A percentile compares a stretch with the other conserved stretches of the same genome.
Conservation (phyloP, 2,113 vertebrate species). For the Uria aalge region DNA sequence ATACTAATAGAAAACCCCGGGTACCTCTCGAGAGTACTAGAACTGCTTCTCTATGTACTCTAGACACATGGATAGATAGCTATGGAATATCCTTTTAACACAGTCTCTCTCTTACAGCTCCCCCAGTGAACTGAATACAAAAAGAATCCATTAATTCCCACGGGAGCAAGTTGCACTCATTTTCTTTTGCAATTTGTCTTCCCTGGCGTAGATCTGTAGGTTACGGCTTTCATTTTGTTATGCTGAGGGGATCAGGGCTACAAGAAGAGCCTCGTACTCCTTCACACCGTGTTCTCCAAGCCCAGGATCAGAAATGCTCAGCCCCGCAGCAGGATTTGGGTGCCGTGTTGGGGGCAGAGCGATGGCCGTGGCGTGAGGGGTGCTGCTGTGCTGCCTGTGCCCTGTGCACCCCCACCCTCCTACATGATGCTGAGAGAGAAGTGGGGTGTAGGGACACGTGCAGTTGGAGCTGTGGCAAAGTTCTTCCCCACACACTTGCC, state of each 20-base stretch:
- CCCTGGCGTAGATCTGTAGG: background rate
- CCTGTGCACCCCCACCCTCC: background rate
- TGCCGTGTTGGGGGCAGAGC: background rate
- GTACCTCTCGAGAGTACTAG: background rate
- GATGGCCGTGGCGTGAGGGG: rapidly evolving
- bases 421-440: background rate
- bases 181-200: background rate
- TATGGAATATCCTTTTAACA: background rate
- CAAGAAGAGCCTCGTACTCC: background rate
- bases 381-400: background rate
- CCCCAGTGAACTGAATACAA: background rate
- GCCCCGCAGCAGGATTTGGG: background rate
- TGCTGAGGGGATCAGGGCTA: background rate
- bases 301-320: background rate
- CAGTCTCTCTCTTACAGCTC: background rate
- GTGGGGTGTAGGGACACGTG: background rate
- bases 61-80: background rate
- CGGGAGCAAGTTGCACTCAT: background rate
- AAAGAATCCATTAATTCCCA: background rate
- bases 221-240: background rate
- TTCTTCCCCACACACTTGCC: background rate
- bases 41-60: background rate
- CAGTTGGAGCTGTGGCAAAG: background rate
- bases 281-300: background rate
- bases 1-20: background rate